Evolutionary conservation across 1,140 invertebrate genomes (phyloP).

Genomic region (Drosophila equinoxialis): DNA sequence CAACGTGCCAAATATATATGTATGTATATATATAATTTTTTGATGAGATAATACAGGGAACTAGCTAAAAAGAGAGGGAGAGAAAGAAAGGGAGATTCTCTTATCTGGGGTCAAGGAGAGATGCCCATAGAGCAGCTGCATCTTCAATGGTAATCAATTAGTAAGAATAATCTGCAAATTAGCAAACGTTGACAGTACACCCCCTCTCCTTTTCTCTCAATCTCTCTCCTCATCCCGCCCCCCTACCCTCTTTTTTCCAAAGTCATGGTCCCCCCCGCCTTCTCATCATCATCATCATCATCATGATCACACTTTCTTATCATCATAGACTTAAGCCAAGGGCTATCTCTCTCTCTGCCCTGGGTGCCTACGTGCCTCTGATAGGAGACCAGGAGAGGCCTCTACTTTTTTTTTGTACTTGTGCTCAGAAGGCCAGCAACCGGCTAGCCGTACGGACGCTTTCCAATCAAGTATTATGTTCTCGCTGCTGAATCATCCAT

Average conservation of each 20-base stretch:
- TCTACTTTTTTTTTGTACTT: constrained; percentile 28
- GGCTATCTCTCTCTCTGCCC: constrained; percentile 49
- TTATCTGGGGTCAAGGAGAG: constrained; percentile 45
- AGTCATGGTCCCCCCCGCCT: constrained; percentile 12
- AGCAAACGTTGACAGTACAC: constrained; percentile 48
- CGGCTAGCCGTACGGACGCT: constrained; percentile 56
- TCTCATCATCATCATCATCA: neutral
- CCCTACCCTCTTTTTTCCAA: constrained; percentile 20
- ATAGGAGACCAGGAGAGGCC: constrained; percentile 27
- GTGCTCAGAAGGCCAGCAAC: constrained; percentile 59
- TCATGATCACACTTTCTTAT: constrained; percentile 26
- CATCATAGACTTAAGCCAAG: constrained; percentile 40
- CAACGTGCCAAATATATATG: constrained; percentile 28
- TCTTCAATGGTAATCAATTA: constrained; percentile 67
- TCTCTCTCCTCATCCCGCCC: neutral
- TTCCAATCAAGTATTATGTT: constrained; percentile 64
- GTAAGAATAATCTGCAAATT: constrained; percentile 66
- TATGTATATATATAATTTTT: neutral
- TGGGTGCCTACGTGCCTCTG: constrained; percentile 29
- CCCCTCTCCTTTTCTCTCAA: neutral
- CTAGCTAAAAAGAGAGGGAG: neutral
- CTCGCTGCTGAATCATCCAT: constrained; percentile 53
- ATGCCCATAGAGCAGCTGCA: neutral
- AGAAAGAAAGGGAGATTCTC: constrained; percentile 1
- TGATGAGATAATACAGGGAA: constrained; percentile 40